These are phyloP conservation scores for Crotalus horridus DNA, from an alignment of 2,113 vertebrate genomes.

Conservation along the genomic window DNA sequence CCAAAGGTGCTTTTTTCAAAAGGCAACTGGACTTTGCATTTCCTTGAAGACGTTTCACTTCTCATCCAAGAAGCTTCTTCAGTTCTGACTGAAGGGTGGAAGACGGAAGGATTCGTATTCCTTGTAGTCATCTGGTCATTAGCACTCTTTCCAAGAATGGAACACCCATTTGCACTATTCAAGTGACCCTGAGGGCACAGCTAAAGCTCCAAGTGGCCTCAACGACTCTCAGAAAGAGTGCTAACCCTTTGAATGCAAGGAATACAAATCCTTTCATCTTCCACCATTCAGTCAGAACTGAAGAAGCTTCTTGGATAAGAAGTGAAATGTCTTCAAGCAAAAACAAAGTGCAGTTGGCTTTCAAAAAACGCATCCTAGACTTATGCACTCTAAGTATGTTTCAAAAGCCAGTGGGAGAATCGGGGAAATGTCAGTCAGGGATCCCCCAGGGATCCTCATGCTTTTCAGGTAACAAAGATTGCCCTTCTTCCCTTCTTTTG, in stretches of 20 bases:
- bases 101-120: background rate
- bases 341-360: background rate
- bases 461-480: background rate
- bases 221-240: background rate
- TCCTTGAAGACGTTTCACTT: background rate
- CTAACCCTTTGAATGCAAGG: background rate
- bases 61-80: background rate
- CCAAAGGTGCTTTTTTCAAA: background rate
- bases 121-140: background rate
- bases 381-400: background rate
- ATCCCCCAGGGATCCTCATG: background rate
- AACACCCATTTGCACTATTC: too few species aligned
- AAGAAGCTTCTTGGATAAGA: too few species aligned
- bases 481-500: constrained; percentile 12
- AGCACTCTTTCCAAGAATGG: background rate
- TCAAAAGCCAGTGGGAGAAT: background rate
- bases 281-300: too few species aligned
- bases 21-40: background rate
- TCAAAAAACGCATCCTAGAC: background rate
- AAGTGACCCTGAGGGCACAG: background rate
- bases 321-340: too few species aligned
- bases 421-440: too few species aligned
- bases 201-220: background rate
- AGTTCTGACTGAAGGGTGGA: background rate
- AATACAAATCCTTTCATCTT: too few species aligned